These are phyloP conservation scores for Danionella cerebrum DNA, from an alignment of 2,113 vertebrate genomes.

Conservation along the genomic window DNA sequence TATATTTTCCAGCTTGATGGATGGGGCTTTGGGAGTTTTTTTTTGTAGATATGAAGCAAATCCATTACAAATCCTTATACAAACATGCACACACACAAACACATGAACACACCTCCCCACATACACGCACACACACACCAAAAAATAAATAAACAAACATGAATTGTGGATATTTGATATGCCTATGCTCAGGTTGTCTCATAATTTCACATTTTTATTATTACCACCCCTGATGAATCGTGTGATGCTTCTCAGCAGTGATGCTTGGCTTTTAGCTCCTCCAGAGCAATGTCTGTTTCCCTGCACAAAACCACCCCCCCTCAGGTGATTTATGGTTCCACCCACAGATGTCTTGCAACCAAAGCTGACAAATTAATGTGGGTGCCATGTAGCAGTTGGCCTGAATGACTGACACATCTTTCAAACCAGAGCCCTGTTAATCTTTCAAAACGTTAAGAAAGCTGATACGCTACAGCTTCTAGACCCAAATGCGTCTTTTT, in stretches of 20 bases:
- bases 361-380: not conserved
- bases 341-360: not conserved
- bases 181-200: no score
- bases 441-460: not conserved
- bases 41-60: no score
- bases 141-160: no score
- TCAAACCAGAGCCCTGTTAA: not conserved
- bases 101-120: no score
- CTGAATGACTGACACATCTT: not conserved
- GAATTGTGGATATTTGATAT: no score
- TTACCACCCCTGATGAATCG: not conserved
- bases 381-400: not conserved
- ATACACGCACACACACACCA: no score
- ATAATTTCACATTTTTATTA: no score
- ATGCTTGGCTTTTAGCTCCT: not conserved
- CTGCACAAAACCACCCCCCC: not conserved
- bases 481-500: not conserved
- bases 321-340: not conserved
- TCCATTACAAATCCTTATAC: no score
- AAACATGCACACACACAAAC: no score
- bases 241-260: not conserved
- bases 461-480: not conserved
- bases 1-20: no score
- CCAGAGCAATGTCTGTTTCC: not conserved
- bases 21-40: no score